Conservation (phyloP, 2,888 invertebrate genomes). For the Sycophila texana region DNA sequence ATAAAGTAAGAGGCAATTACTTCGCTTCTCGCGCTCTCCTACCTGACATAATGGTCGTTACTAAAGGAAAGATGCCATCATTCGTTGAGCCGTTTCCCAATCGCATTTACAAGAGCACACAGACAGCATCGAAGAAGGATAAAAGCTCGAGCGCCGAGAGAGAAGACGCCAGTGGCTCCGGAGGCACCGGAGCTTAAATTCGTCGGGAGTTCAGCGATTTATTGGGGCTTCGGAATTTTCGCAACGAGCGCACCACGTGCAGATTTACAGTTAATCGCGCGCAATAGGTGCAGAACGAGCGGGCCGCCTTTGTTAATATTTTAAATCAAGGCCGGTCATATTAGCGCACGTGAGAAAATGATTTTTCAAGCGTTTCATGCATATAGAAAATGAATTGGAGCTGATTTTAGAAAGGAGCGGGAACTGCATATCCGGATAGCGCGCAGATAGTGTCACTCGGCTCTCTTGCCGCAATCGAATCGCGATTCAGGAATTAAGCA, state of each 20-base stretch:
- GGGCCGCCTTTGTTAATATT: constrained; percentile 15
- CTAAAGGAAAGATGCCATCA: background rate
- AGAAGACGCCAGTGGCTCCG: too few relatives aligned
- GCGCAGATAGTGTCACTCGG: background rate
- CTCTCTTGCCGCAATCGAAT: background rate
- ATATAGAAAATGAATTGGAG: constrained; percentile 40
- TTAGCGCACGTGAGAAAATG: constrained; percentile 45
- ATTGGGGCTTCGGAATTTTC: background rate
- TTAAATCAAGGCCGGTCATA: constrained; percentile 10
- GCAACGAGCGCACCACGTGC: too few relatives aligned
- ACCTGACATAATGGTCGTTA: background rate
- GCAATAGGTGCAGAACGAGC: too few relatives aligned
- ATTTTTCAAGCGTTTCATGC: background rate
- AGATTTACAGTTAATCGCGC: background rate
- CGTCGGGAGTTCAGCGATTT: background rate
- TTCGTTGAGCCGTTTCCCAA: background rate
- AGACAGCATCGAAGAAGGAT: background rate
- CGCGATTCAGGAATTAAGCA: background rate
- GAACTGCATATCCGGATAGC: constrained; percentile 20
- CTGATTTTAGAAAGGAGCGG: constrained; percentile 48
- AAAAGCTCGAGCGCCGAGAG: too few relatives aligned
- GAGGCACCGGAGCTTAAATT: background rate
- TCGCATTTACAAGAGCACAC: background rate
- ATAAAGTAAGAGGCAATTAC: constrained; percentile 16
- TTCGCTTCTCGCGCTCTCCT: background rate